Percentiles rank a stretch among this genome's conserved stretches.
These are phyloP conservation scores for Barypeithes pellucidus DNA, from an alignment of 2,888 invertebrate species.

Conservation along the genomic window DNA sequence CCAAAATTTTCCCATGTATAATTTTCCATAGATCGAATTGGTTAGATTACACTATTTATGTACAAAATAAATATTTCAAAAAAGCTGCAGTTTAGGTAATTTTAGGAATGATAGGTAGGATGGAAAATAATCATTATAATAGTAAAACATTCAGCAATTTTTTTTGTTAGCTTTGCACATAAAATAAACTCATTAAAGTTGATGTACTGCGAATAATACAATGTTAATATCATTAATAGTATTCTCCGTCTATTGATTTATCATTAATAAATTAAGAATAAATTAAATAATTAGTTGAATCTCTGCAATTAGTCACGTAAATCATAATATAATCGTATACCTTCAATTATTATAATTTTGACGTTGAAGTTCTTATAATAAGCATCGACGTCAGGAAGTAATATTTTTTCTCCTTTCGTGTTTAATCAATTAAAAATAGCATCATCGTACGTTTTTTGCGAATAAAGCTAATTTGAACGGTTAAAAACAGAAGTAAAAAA, in stretches of 20 bases:
- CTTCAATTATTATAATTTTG: constrained; percentile 17
- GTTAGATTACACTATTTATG: too few species aligned
- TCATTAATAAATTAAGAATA: not conserved
- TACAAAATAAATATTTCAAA: too few species aligned
- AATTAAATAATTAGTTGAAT: constrained; percentile 20
- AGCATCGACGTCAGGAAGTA: constrained; percentile 33
- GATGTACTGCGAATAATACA: too few species aligned
- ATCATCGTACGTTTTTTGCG: constrained; percentile 4
- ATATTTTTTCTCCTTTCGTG: constrained; percentile 18
- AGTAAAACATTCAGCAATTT: too few species aligned
- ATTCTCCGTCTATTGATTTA: constrained; percentile 11
- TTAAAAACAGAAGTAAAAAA: not conserved
- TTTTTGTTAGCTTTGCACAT: too few species aligned
- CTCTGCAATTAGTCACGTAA: constrained; percentile 4
- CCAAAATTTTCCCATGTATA: too few species aligned
- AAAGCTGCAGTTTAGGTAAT: too few species aligned
- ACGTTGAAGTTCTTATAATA: constrained; percentile 23
- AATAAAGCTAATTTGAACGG: not conserved
- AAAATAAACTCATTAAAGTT: too few species aligned
- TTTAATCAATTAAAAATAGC: constrained; percentile 38
- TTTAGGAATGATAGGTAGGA: too few species aligned
- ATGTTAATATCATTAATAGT: not conserved
- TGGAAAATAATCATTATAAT: too few species aligned
- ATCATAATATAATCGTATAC: not conserved
- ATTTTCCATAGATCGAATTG: too few species aligned